These are phyloP conservation scores for Phylloscopus whistleri DNA, from an alignment of 2,113 vertebrate genomes.

Conservation along the genomic window DNA sequence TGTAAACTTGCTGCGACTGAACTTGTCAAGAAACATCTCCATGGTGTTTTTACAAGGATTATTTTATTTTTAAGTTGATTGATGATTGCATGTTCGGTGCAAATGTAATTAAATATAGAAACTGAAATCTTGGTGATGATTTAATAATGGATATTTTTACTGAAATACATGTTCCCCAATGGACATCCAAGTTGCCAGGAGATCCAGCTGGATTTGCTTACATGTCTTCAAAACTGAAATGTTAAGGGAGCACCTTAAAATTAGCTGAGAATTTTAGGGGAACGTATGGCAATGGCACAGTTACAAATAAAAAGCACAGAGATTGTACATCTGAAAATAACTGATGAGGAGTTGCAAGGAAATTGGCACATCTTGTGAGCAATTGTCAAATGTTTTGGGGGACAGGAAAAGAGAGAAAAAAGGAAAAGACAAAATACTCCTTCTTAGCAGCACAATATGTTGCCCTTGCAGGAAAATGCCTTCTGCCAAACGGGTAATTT, in stretches of 20 bases:
- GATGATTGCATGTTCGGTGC: not conserved
- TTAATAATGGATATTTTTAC: not conserved
- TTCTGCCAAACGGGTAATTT: conserved; percentile 63
- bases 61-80: conserved; percentile 25
- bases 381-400: not conserved
- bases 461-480: conserved; percentile 35
- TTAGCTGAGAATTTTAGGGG: not conserved
- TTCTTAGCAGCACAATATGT: not conserved
- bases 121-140: not conserved
- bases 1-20: not conserved
- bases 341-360: not conserved
- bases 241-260: not conserved
- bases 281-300: not conserved
- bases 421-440: not conserved
- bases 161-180: not conserved
- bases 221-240: not conserved
- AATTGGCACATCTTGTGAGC: not conserved
- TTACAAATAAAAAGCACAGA: not conserved
- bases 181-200: not conserved
- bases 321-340: not conserved
- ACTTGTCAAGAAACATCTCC: not conserved
- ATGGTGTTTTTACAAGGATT: not conserved
- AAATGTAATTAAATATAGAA: conserved; percentile 19
- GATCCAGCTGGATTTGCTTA: not conserved
- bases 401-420: not conserved